These are phyloP conservation scores for Galemys pyrenaicus DNA, from an alignment of 2,113 vertebrate species.

Conservation along the genomic window DNA sequence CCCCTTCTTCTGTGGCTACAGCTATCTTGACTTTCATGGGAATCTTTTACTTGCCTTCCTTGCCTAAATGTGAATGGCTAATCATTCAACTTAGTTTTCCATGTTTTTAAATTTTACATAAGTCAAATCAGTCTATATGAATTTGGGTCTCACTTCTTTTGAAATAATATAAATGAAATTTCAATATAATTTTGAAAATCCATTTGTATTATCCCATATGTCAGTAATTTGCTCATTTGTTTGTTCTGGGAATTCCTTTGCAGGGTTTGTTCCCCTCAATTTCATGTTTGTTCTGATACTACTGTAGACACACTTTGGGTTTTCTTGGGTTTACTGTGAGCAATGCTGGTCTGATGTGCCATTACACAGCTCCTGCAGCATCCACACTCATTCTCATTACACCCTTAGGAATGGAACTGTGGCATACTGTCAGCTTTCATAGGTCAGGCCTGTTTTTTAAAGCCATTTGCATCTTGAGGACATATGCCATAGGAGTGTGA, in stretches of 20 bases:
- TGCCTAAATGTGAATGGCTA: not conserved
- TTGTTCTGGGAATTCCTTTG: rapidly evolving
- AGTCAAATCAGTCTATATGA: not conserved
- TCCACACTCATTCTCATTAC: rapidly evolving
- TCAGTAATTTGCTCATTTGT: not conserved
- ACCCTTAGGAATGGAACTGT: not conserved
- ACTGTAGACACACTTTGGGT: rapidly evolving
- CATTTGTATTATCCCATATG: not conserved
- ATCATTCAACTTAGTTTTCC: not conserved
- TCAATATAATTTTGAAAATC: not conserved
- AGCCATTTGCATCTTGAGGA: not conserved
- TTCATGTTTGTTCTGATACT: not conserved
- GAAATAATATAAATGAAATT: not conserved
- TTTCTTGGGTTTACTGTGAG: no score
- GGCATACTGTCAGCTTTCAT: not conserved
- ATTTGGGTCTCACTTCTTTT: not conserved
- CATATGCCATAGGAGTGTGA: not conserved
- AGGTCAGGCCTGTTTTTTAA: not conserved
- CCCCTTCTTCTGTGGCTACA: no score
- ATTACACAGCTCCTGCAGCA: rapidly evolving
- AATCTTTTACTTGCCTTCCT: not conserved
- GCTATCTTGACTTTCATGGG: not conserved
- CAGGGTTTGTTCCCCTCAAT: not conserved
- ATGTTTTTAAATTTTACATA: not conserved
- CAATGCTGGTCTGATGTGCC: rapidly evolving